phyloP scores from a whole-genome alignment of 2,888 invertebrate species.

The Brachyopa scutellaris region DNA sequence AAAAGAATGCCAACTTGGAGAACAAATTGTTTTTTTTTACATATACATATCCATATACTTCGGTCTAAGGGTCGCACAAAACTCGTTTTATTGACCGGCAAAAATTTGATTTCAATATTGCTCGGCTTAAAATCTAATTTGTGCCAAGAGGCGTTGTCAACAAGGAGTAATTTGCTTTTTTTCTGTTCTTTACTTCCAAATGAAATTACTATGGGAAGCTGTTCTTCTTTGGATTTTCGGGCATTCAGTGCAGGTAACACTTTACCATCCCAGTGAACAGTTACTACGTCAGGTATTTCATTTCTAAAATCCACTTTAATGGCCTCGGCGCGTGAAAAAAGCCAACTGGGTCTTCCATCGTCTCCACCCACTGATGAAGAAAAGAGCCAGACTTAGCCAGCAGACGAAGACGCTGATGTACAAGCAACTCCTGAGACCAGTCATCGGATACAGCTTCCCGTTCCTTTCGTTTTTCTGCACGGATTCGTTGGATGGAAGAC shows the following conservation, averaged over 20 bases:
- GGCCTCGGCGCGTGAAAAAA: conserved; percentile 74
- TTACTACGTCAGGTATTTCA: conserved; percentile 75
- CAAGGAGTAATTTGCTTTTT: no score
- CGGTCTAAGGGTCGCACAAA: background rate
- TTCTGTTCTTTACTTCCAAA: no score
- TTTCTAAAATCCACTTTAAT: conserved; percentile 77
- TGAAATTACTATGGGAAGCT: no score
- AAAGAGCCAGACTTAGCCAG: no score
- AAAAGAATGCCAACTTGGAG: background rate
- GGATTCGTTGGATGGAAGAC: no score
- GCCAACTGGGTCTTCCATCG: background rate
- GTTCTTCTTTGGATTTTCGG: no score
- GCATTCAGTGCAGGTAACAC: conserved; percentile 75
- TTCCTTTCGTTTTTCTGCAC: no score
- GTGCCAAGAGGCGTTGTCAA: no score
- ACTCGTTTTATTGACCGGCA: background rate
- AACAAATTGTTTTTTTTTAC: background rate
- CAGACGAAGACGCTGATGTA: no score
- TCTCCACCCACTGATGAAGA: conserved; percentile 73
- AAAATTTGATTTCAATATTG: background rate
- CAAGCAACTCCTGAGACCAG: no score
- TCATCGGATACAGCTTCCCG: no score
- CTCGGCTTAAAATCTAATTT: background rate
- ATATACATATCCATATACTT: no score
- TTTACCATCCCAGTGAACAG: conserved; percentile 76